Conservation (phyloP, 2,888 invertebrate genomes). For the Isoperla grammatica region DNA sequence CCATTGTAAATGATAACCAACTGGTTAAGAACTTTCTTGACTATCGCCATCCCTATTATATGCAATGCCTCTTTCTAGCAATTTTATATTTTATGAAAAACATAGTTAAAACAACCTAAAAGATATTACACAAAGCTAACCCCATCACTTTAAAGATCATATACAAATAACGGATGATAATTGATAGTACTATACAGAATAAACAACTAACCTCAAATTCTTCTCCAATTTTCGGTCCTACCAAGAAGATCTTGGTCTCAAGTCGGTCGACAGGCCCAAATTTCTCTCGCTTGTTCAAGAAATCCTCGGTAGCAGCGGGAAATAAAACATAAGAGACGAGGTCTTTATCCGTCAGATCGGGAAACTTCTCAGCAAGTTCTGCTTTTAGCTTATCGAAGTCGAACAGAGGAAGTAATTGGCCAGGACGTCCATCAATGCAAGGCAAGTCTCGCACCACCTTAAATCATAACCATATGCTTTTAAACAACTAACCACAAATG, state of each 20-base stretch:
- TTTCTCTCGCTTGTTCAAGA: conserved; percentile 73
- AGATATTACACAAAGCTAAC: no score
- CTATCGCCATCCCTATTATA: no score
- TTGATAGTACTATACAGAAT: no score
- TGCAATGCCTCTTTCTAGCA: no score
- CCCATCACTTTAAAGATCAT: no score
- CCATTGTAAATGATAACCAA: no score
- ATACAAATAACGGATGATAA: no score
- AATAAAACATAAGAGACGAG: conserved; percentile 96
- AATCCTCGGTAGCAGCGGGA: conserved; percentile 90
- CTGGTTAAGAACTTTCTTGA: no score
- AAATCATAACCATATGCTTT: conserved; percentile 38
- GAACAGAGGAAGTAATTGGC: conserved; percentile 70
- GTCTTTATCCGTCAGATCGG: conserved; percentile 68
- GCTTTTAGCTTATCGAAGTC: conserved; percentile 77
- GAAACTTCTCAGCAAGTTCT: conserved; percentile 72
- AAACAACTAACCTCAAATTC: conserved; percentile 49
- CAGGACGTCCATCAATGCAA: conserved; percentile 86
- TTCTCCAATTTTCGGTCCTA: conserved; percentile 81
- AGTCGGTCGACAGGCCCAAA: conserved; percentile 96
- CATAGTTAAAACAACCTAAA: no score
- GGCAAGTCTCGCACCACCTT: conserved; percentile 74
- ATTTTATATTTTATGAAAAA: no score
- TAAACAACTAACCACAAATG: no score
- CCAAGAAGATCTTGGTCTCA: conserved; percentile 90